A percentile compares a stretch with the other conserved stretches of the same genome.
phyloP scores from a whole-genome alignment of 2,888 invertebrate genomes.

The Psococerastis gibbosa region DNA sequence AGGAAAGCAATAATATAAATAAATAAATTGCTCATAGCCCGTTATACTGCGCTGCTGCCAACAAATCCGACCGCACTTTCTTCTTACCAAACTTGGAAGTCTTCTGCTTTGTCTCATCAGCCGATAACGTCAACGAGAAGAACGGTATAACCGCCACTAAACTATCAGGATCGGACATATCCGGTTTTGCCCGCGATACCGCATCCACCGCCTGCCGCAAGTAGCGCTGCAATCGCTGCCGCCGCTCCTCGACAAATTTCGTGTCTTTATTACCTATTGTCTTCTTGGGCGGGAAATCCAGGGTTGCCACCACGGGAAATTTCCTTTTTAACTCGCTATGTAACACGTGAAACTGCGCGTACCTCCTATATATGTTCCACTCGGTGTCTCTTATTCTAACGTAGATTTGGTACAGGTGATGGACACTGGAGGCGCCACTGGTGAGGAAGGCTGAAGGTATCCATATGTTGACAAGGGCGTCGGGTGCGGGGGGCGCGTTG shows the following conservation, averaged over 20 bases:
- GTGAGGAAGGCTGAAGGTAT: conserved; percentile 73
- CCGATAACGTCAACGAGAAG: conserved; percentile 43
- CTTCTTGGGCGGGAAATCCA: conserved; percentile 91
- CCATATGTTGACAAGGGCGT: conserved; percentile 55
- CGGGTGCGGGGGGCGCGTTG: conserved; percentile 23
- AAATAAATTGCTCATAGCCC: too few species aligned
- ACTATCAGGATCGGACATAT: conserved; percentile 53
- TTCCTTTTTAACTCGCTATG: conserved; percentile 69
- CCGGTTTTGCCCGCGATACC: conserved; percentile 43
- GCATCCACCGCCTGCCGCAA: conserved; percentile 64
- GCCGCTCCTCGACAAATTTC: conserved; percentile 69
- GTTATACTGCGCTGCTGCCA: background rate
- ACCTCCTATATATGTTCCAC: conserved; percentile 91
- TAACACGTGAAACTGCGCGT: conserved; percentile 77
- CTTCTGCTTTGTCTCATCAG: background rate
- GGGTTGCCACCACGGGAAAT: conserved; percentile 55
- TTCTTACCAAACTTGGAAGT: background rate
- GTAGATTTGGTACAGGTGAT: conserved; percentile 81
- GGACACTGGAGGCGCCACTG: conserved; percentile 49
- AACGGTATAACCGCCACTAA: conserved; percentile 69
- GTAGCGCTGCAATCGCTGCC: conserved; percentile 71
- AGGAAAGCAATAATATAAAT: too few species aligned
- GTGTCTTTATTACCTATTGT: conserved; percentile 79
- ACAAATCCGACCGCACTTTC: background rate
- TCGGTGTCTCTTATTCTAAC: conserved; percentile 70